These are phyloP conservation scores for Frankliniella intonsa DNA, from an alignment of 2,888 invertebrate genomes.

Conservation along the genomic window DNA sequence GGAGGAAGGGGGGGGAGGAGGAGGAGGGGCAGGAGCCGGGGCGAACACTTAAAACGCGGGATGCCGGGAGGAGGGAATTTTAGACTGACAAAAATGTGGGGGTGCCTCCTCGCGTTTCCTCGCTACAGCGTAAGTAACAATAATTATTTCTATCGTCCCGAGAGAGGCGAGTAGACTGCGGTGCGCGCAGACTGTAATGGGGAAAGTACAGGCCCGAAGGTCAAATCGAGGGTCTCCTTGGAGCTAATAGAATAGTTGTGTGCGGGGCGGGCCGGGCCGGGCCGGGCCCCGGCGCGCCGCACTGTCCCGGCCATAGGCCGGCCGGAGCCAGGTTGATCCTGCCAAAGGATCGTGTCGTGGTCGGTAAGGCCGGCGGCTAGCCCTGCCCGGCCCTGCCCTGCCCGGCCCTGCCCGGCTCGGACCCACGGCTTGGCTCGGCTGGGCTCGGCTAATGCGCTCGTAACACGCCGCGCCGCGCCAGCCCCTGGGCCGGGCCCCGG, in stretches of 20 bases:
- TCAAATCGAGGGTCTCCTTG: no score
- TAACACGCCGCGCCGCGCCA: not conserved
- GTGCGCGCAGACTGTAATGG: no score
- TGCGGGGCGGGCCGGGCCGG: not conserved
- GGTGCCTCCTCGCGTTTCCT: no score
- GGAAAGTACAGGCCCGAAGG: no score
- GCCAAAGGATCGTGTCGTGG: constrained; percentile 21
- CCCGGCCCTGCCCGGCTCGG: not conserved
- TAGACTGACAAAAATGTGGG: no score
- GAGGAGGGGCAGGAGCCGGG: not conserved
- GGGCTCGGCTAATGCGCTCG: not conserved
- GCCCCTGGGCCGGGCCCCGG: not conserved
- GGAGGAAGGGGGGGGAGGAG: not conserved
- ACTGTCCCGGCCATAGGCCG: not conserved
- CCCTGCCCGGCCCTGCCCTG: not conserved
- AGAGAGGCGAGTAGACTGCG: no score
- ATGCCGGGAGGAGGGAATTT: no score
- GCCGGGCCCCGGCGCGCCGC: not conserved
- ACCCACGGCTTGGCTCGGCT: not conserved
- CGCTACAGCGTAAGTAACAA: no score
- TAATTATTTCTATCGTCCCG: no score
- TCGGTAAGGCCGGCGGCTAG: not conserved
- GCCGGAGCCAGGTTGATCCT: constrained; percentile 5
- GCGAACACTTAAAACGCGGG: not conserved
- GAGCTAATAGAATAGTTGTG: no score